phyloP scores from a whole-genome alignment of 2,797 vertebrate species.

The Myioborus melanocephalus region DNA sequence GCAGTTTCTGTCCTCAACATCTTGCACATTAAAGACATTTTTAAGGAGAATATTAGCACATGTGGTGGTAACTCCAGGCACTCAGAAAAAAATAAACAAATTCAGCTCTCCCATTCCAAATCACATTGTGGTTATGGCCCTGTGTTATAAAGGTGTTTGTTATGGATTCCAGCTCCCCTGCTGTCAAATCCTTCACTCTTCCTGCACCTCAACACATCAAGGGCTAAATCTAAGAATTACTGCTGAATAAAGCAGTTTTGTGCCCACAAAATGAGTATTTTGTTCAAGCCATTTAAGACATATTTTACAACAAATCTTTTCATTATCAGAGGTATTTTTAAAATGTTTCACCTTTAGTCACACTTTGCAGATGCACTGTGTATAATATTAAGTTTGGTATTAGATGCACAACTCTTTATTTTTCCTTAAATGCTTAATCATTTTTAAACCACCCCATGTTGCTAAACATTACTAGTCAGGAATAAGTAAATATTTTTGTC shows the following conservation, averaged over 20 bases:
- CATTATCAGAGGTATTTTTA: constrained; percentile 38
- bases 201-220: background rate
- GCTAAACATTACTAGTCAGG: background rate
- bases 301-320: constrained; percentile 24
- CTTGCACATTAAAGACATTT: background rate
- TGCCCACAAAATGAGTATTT: background rate
- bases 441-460: background rate
- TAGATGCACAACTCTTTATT: background rate
- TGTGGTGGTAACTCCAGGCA: background rate
- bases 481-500: background rate
- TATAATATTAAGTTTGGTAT: background rate
- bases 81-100: background rate
- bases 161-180: background rate
- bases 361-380: background rate
- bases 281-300: background rate
- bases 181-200: constrained; percentile 22
- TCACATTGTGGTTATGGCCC: background rate
- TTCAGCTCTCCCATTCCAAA: background rate
- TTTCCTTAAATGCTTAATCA: background rate
- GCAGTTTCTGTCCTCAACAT: background rate
- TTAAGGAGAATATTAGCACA: background rate
- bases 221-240: background rate
- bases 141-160: constrained; percentile 45
- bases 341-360: constrained; percentile 31
- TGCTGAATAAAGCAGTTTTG: constrained; percentile 18